Conservation (phyloP, 2,888 invertebrate species). For the Platypus cylindrus region DNA sequence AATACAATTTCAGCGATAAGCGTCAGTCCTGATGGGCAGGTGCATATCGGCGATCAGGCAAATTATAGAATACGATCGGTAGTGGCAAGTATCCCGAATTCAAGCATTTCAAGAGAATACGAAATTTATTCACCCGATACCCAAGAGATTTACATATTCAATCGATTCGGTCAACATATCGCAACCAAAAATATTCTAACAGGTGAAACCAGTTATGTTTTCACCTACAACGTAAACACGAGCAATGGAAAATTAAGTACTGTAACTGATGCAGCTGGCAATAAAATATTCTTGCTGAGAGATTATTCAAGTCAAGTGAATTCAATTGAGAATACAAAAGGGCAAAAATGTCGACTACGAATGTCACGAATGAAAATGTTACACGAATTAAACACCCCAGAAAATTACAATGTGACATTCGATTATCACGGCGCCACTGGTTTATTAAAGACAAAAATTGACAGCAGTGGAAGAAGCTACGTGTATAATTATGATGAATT, state of each 20-base stretch:
- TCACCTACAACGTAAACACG: constrained; percentile 92
- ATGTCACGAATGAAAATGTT: constrained; percentile 91
- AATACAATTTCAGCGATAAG: constrained; percentile 87
- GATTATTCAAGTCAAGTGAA: constrained; percentile 83
- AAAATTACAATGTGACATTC: constrained; percentile 87
- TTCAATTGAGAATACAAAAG: constrained; percentile 88
- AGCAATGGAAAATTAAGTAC: constrained; percentile 90
- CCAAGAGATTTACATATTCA: constrained; percentile 89
- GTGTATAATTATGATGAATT: constrained; percentile 93
- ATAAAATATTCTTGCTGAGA: constrained; percentile 70
- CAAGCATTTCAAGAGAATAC: constrained; percentile 72
- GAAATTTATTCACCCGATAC: constrained; percentile 92
- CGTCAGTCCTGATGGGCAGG: constrained; percentile 85
- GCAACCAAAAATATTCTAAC: constrained; percentile 91
- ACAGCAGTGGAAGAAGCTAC: constrained; percentile 80
- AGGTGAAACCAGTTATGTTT: constrained; percentile 83
- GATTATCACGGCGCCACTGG: constrained; percentile 88
- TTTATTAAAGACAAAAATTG: constrained; percentile 74
- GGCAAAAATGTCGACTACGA: constrained; percentile 76
- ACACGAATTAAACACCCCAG: constrained; percentile 80
- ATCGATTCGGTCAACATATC: constrained; percentile 88
- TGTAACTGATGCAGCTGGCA: constrained; percentile 86
- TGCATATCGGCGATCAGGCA: constrained; percentile 92
- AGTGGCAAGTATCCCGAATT: constrained; percentile 80
- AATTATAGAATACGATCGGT: constrained; percentile 79